Conservation (phyloP, 1,140 invertebrate species). For the Zelostemma sp. region DNA sequence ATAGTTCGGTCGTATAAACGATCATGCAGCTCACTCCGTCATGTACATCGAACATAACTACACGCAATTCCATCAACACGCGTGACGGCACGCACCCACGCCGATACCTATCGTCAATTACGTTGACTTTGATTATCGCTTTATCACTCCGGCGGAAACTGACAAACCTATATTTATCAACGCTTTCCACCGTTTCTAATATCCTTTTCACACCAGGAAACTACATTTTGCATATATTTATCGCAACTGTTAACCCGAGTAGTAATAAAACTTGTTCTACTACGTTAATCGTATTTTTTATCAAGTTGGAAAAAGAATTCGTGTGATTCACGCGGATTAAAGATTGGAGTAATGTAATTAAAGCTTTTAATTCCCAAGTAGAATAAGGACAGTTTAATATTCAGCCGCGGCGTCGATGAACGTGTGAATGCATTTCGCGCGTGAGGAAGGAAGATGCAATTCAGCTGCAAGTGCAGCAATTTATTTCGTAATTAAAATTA, state of each 20-base stretch:
- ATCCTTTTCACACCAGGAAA: too few relatives aligned
- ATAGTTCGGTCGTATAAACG: conserved; percentile 2
- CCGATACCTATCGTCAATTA: conserved; percentile 43
- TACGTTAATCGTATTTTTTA: too few relatives aligned
- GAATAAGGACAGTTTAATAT: background rate
- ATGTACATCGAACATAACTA: conserved; percentile 34
- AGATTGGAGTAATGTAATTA: background rate
- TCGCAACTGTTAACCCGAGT: too few relatives aligned
- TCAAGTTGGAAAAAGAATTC: background rate
- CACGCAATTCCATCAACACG: conserved; percentile 47
- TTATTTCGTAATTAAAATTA: conserved; percentile 1
- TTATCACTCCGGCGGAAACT: conserved; percentile 21
- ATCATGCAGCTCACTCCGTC: conserved; percentile 5
- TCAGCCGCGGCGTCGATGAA: background rate
- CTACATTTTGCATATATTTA: too few relatives aligned
- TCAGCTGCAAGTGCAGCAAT: background rate
- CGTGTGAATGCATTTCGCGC: conserved; percentile 2
- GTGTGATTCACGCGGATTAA: background rate
- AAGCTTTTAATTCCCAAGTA: background rate
- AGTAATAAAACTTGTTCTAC: too few relatives aligned
- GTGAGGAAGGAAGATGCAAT: background rate
- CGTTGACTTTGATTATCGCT: conserved; percentile 42
- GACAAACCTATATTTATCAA: too few relatives aligned
- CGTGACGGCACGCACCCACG: conserved; percentile 52
- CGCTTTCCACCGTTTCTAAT: too few relatives aligned